These are phyloP conservation scores for Dynastes grantii DNA, from an alignment of 2,888 invertebrate genomes.

Conservation along the genomic window DNA sequence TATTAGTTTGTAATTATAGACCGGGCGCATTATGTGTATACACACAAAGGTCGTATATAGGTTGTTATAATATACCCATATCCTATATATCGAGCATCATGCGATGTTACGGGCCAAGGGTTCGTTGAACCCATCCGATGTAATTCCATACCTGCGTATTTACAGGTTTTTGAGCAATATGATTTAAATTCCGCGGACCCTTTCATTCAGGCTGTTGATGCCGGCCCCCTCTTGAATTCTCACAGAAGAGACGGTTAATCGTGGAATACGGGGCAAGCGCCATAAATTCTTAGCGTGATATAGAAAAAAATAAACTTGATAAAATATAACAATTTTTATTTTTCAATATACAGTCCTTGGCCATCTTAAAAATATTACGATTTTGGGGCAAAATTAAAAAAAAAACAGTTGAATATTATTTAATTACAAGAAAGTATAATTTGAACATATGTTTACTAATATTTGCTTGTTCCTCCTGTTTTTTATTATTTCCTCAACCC, in stretches of 20 bases:
- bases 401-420: too few relatives aligned
- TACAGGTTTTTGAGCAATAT: conserved; percentile 47
- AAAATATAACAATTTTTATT: too few relatives aligned
- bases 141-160: conserved; percentile 46
- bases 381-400: too few relatives aligned
- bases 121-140: conserved; percentile 36
- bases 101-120: conserved; percentile 36
- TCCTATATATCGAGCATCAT: conserved; percentile 37
- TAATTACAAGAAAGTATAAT: too few relatives aligned
- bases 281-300: too few relatives aligned
- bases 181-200: conserved; percentile 36
- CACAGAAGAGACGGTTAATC: not conserved
- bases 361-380: too few relatives aligned
- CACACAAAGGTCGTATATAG: conserved; percentile 17
- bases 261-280: too few relatives aligned
- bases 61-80: not conserved
- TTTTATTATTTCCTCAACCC: too few relatives aligned
- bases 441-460: too few relatives aligned
- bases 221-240: conserved; percentile 4
- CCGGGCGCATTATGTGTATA: not conserved
- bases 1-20: conserved; percentile 34
- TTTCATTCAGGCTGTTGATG: conserved; percentile 3
- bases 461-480: too few relatives aligned
- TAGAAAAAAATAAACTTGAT: too few relatives aligned
- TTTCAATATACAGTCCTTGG: too few relatives aligned